These are phyloP conservation scores for Bufo bufo DNA, from an alignment of 2,113 vertebrate species.

Conservation along the genomic window DNA sequence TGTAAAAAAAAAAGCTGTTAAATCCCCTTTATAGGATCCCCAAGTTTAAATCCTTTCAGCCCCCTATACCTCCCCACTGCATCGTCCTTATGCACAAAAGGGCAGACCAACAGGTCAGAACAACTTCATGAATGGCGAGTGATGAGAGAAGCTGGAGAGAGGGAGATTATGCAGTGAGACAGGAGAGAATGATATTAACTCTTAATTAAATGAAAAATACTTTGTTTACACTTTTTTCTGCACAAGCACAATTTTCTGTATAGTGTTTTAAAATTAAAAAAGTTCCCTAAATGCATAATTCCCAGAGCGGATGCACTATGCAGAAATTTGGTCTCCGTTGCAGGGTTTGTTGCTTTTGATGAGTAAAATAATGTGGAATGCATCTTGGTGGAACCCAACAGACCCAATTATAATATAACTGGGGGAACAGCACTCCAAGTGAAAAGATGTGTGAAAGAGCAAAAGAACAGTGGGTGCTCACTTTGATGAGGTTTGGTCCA, in stretches of 20 bases:
- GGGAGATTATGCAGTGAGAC: slow-evolving; percentile 29
- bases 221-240: not conserved
- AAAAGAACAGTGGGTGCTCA: no score
- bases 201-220: not conserved
- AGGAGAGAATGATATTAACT: slow-evolving; percentile 1
- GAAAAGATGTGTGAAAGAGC: no score
- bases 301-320: no score
- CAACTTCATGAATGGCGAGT: slow-evolving; percentile 42
- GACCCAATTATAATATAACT: not conserved
- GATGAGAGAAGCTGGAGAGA: slow-evolving; percentile 21
- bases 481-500: no score
- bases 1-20: slow-evolving; percentile 96
- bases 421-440: no score
- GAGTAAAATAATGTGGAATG: not conserved
- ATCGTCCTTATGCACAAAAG: slow-evolving; percentile 57
- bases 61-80: slow-evolving; percentile 62
- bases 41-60: slow-evolving; percentile 57
- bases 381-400: not conserved
- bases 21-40: slow-evolving; percentile 93
- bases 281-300: no score
- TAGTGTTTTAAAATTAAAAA: not conserved
- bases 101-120: slow-evolving; percentile 39
- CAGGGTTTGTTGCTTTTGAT: not conserved
- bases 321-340: not conserved
- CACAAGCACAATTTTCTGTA: not conserved